Base-by-base conservation (phyloP, 2,888 invertebrate genomes). In the Dastarcus helophoroides region DNA sequence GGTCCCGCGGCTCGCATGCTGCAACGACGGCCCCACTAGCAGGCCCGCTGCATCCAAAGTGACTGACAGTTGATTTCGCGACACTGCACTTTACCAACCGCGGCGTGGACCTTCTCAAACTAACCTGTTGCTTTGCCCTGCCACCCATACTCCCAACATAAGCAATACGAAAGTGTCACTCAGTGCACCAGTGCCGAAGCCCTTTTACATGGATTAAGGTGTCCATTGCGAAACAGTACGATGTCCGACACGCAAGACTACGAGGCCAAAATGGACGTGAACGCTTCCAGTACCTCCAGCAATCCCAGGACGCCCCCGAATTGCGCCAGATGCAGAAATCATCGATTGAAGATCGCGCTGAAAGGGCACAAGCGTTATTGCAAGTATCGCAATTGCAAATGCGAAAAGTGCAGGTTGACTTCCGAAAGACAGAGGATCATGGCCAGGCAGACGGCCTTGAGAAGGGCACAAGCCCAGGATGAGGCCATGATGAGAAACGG, bases 351-450 rank as follows among this genome's bases (percentile, higher is more conserved):
- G 59, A 79, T 86, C 43, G 77, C 79, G 60, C 70, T 91, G 41
- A 89, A 88, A 62, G 90, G 88, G 9, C 93, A 93, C 67, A 93
- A 93, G 60, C 72, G 88, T 15, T 89, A 88, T 64, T 94, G 93
- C 69, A 75, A 76, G 51, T 90, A 71, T 63, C 77, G 85, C 40
- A 70, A 74, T 54, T 91, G 91, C 63, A 73, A 67, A 37, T 93
- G 93, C 63, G 78, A 80, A 43, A 85, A 85, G 64, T 93, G 93
- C 58, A 74, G 78, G 38, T 64, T 88, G 34, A 89, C 90, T 1
- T 82, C 83, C 0, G 86, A 89, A 52, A 64, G 91, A 26, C 90
- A 90, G 62, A 67, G 81, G 10, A 83, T 89, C 34, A 91, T 90
- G 90, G 90, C 90, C 35, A 64, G 72, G 52, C 85, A 89, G 65